phyloP scores from a whole-genome alignment of 1,140 invertebrate genomes.

The Diorhabda sublineata region DNA sequence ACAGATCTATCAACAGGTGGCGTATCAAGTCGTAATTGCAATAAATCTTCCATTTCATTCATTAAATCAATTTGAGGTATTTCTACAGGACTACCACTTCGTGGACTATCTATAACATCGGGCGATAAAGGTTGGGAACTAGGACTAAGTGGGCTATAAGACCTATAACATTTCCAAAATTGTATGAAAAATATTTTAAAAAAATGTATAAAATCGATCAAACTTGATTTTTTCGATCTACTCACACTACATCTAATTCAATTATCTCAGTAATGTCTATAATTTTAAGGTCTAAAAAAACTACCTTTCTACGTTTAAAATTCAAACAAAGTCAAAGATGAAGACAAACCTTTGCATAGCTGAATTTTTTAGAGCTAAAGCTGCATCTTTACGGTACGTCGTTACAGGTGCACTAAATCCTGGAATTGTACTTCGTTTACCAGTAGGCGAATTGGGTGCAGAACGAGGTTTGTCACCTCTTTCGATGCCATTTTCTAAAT shows the following conservation, averaged over 20 bases:
- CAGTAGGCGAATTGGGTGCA: conserved; percentile 63
- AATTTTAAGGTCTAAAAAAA: no score
- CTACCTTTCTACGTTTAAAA: no score
- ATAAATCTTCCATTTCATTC: conserved; percentile 62
- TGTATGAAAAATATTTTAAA: no score
- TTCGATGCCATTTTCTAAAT: conserved; percentile 44
- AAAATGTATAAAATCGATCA: no score
- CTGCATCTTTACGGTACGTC: conserved; percentile 53
- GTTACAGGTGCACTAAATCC: conserved; percentile 49
- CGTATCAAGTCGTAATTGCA: conserved; percentile 49
- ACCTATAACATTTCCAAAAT: conserved; percentile 34
- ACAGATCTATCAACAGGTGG: conserved; percentile 56
- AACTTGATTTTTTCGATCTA: no score
- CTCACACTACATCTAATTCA: no score
- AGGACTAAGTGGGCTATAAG: conserved; percentile 52
- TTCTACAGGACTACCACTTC: conserved; percentile 45
- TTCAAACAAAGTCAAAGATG: background rate
- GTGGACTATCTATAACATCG: conserved; percentile 50
- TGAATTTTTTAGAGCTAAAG: conserved; percentile 49
- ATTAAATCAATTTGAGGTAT: conserved; percentile 60
- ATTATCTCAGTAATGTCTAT: no score
- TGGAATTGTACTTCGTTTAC: conserved; percentile 50
- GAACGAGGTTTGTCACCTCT: conserved; percentile 55
- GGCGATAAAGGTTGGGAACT: conserved; percentile 48
- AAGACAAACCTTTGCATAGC: conserved; percentile 34